These are phyloP conservation scores for Phaenicophaeus curvirostris DNA, from an alignment of 2,797 vertebrate genomes.

Conservation along the genomic window DNA sequence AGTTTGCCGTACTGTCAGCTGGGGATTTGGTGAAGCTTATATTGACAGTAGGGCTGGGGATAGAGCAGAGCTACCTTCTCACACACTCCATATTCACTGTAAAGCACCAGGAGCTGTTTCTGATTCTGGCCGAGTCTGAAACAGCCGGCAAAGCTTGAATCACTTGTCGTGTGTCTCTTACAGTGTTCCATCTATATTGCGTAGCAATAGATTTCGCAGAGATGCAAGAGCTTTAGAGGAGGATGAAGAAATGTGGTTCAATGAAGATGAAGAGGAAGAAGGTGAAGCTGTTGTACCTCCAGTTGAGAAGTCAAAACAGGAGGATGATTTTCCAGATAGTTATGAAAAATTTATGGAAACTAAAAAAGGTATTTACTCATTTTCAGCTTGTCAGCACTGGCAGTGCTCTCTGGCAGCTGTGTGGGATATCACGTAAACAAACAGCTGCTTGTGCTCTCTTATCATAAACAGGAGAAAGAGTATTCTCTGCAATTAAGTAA, in stretches of 20 bases:
- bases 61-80: background rate
- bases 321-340: conserved; percentile 95
- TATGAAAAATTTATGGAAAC: conserved; percentile 99
- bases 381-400: background rate
- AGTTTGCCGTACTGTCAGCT: background rate
- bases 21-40: background rate
- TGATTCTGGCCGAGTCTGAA: background rate
- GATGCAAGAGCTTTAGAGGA: conserved; percentile 92
- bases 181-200: conserved; percentile 84
- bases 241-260: conserved; percentile 98
- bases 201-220: conserved; percentile 89
- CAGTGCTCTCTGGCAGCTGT: accelerated
- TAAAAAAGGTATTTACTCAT: conserved; percentile 88
- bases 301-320: conserved; percentile 89
- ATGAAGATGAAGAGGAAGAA: conserved; percentile 95
- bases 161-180: conserved; percentile 63
- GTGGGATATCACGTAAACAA: background rate
- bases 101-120: background rate
- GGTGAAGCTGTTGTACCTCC: conserved; percentile 85
- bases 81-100: too few species aligned
- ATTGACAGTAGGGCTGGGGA: background rate
- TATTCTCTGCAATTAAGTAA: background rate
- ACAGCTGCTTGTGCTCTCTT: background rate
- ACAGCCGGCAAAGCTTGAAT: background rate
- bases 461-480: background rate